phyloP scores from a whole-genome alignment of 2,113 vertebrate species.

The Mesoclemmys tuberculata region DNA sequence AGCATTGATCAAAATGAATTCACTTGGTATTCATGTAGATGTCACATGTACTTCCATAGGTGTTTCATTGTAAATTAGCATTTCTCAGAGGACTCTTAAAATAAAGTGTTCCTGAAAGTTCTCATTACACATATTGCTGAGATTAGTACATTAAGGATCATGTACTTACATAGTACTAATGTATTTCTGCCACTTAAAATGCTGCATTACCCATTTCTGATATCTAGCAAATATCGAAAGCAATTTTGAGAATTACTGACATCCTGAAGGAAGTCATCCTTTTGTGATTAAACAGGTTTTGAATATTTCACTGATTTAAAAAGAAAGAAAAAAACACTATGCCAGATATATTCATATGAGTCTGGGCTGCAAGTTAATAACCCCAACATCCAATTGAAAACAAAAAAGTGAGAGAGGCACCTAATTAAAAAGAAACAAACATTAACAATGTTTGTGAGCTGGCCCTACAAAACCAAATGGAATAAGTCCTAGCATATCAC shows the following conservation, averaged over 20 bases:
- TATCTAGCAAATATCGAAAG: conserved; percentile 81
- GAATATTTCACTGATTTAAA: conserved; percentile 64
- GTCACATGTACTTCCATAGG: conserved; percentile 86
- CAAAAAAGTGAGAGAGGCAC: background rate
- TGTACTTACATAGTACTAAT: conserved; percentile 84
- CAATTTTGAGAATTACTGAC: conserved; percentile 83
- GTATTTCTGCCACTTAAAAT: conserved; percentile 84
- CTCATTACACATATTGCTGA: conserved; percentile 85
- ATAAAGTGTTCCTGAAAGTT: conserved; percentile 88
- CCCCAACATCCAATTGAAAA: background rate
- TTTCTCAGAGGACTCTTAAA: conserved; percentile 89
- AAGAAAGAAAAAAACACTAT: background rate
- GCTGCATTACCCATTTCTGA: conserved; percentile 80
- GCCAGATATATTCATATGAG: conserved; percentile 45
- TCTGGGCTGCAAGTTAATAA: conserved; percentile 34
- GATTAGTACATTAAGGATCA: conserved; percentile 87
- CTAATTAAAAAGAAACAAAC: conserved; percentile 44
- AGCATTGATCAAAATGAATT: conserved; percentile 88
- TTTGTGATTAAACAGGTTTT: conserved; percentile 75
- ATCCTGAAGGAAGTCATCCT: conserved; percentile 76
- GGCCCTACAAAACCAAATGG: conserved; percentile 33
- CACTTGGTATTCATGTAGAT: conserved; percentile 87
- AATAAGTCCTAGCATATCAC: background rate
- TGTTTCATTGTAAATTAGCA: conserved; percentile 88
- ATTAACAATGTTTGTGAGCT: conserved; percentile 10